phyloP scores from a whole-genome alignment of 2,113 vertebrate genomes.

The Hepsetus odoe region DNA sequence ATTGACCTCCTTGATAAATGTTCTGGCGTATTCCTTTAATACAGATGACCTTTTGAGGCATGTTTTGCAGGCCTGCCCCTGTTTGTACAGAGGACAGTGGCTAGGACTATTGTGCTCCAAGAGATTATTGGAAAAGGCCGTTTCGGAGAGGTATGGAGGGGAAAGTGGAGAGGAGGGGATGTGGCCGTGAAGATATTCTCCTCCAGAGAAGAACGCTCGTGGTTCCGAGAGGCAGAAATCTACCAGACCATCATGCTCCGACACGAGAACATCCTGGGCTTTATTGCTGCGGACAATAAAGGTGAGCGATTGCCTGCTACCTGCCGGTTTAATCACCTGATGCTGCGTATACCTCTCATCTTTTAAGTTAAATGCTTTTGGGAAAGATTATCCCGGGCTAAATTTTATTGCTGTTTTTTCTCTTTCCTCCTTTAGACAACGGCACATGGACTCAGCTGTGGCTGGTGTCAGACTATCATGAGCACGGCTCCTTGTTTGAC shows the following conservation, averaged over 20 bases:
- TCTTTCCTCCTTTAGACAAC: constrained; percentile 81
- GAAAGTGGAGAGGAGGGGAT: constrained; percentile 93
- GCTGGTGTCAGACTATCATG: constrained; percentile 96
- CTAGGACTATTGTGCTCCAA: constrained; percentile 94
- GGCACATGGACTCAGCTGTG: constrained; percentile 98
- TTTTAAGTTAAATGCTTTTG: not conserved
- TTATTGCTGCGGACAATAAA: constrained; percentile 98
- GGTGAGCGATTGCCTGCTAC: constrained; percentile 68
- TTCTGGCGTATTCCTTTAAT: no score
- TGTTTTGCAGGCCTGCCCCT: constrained; percentile 82
- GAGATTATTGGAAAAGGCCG: constrained; percentile 98
- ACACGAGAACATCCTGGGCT: constrained; percentile 96
- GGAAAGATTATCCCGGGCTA: not conserved
- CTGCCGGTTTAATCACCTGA: not conserved
- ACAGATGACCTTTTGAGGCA: not conserved
- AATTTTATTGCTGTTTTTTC: not conserved
- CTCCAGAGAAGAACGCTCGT: constrained; percentile 94
- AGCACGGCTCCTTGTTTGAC: constrained; percentile 95
- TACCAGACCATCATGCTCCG: constrained; percentile 98
- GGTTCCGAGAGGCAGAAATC: constrained; percentile 97
- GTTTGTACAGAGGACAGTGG: constrained; percentile 95
- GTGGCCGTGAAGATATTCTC: constrained; percentile 99
- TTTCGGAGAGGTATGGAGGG: constrained; percentile 97
- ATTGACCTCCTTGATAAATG: no score
- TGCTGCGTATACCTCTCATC: not conserved